Conservation (phyloP, 2,888 invertebrate species). For the Antheraea assamensis region DNA sequence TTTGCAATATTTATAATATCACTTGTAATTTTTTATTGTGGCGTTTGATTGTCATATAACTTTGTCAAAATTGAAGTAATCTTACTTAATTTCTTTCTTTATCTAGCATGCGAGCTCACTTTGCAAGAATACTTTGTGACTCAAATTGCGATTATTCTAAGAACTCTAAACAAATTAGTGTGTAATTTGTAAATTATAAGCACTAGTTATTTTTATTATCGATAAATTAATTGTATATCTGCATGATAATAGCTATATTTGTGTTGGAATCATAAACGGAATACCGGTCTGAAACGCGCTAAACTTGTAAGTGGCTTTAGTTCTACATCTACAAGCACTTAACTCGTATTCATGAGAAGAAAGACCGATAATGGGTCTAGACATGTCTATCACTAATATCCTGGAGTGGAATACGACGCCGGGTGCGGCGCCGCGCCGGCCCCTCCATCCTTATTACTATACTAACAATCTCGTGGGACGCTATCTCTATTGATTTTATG, state of each 20-base stretch:
- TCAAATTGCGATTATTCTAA: background rate
- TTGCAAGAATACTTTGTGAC: conserved; percentile 28
- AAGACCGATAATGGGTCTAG: conserved; percentile 16
- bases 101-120: background rate
- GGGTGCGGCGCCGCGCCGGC: conserved; percentile 44
- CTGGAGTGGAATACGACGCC: conserved; percentile 52
- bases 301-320: background rate
- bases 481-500: conserved; percentile 21
- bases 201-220: no score
- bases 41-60: background rate
- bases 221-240: no score
- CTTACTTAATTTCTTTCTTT: background rate
- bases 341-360: conserved; percentile 4
- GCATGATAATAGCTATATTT: background rate
- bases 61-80: background rate
- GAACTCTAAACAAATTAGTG: background rate
- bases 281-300: background rate
- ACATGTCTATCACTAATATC: conserved; percentile 66
- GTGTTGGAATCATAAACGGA: background rate
- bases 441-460: conserved; percentile 77
- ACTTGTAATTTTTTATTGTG: no score
- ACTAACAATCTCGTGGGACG: conserved; percentile 44
- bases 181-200: background rate
- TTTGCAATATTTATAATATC: conserved; percentile 47
- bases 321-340: background rate